Conservation (phyloP, 35 echinoderm and acorn worm genomes). For the Acanthaster planci region DNA sequence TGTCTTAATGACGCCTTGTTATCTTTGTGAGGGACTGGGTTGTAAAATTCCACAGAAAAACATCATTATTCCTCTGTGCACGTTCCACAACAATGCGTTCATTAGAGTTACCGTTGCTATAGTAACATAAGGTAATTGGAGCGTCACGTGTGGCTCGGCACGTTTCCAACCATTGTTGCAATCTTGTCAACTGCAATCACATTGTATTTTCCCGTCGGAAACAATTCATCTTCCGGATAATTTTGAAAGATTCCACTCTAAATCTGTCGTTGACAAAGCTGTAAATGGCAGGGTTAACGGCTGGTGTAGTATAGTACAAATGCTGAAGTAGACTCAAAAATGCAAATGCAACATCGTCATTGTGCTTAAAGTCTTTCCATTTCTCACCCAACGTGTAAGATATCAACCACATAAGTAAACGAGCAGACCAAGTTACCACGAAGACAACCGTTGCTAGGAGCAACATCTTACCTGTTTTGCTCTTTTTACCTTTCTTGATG, state of each 20-base stretch:
- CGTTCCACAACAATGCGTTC: too few relatives aligned
- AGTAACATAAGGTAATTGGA: too few relatives aligned
- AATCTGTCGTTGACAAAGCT: constrained; percentile 74
- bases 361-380: constrained; percentile 46
- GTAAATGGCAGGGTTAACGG: constrained; percentile 66
- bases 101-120: too few relatives aligned
- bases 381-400: constrained; percentile 7
- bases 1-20: too few relatives aligned
- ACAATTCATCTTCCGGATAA: constrained; percentile 10
- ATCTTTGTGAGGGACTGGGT: too few relatives aligned
- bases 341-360: constrained; percentile 39
- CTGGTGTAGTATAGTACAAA: constrained; percentile 76
- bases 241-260: constrained; percentile 47
- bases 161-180: too few relatives aligned
- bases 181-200: too few relatives aligned
- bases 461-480: constrained; percentile 71
- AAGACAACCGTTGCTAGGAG: constrained; percentile 70
- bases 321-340: constrained; percentile 60
- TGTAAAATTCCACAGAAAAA: too few relatives aligned
- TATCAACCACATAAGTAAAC: constrained; percentile 76
- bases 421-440: constrained; percentile 72
- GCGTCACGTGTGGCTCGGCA: too few relatives aligned
- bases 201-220: too few relatives aligned
- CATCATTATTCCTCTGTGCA: too few relatives aligned
- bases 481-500: background rate